Evolutionary conservation across 2,797 vertebrate species (phyloP).

Genomic region (Ceyx erithaca): DNA sequence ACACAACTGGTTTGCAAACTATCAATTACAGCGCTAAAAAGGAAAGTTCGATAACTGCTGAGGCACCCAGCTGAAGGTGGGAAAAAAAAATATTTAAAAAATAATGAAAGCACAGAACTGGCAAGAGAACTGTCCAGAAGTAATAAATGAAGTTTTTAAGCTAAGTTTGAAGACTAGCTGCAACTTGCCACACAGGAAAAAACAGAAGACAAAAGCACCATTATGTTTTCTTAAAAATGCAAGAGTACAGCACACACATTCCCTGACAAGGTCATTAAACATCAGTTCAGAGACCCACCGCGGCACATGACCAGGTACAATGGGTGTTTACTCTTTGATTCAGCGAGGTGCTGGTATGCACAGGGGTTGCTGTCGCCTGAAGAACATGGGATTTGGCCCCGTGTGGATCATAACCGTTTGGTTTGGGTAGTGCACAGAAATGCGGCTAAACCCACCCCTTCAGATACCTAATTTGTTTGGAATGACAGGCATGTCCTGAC

Average conservation of each 20-base stretch:
- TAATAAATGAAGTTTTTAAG: constrained; percentile 47
- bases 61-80: neutral
- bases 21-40: neutral
- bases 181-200: constrained; percentile 70
- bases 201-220: constrained; percentile 71
- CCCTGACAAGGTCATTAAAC: constrained; percentile 69
- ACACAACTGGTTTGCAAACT: constrained; percentile 14
- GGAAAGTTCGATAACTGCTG: neutral
- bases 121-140: constrained; percentile 51
- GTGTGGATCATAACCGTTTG: neutral
- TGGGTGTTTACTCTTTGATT: constrained; percentile 64
- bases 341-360: constrained; percentile 40
- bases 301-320: neutral
- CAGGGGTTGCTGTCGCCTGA: constrained; percentile 19
- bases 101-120: neutral
- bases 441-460: constrained; percentile 56
- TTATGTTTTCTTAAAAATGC: constrained; percentile 67
- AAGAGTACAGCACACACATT: constrained; percentile 31
- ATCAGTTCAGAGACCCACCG: constrained; percentile 35
- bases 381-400: neutral
- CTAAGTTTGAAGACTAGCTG: constrained; percentile 56
- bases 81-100: neutral
- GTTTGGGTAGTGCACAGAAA: constrained; percentile 55
- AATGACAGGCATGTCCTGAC: constrained; percentile 79
- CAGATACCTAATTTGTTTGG: constrained; percentile 75